Percentiles rank a stretch among this genome's conserved stretches.
These are phyloP conservation scores for Pseudococcus jackbeardsleyi DNA, from an alignment of 2,888 invertebrate genomes.

Conservation along the genomic window DNA sequence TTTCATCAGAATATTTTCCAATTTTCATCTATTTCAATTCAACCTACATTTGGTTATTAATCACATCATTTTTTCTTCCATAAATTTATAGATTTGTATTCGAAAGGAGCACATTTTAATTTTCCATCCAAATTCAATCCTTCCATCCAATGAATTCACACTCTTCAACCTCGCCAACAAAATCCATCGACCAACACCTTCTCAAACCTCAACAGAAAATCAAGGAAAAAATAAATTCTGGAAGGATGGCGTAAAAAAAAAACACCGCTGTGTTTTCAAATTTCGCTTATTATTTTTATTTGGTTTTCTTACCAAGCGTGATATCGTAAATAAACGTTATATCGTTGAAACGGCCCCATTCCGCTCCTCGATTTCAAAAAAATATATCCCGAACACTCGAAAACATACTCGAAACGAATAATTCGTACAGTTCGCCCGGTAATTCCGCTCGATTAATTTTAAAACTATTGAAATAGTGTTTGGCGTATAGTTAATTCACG, in stretches of 20 bases:
- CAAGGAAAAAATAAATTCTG: too few species aligned
- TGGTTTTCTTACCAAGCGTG: background rate
- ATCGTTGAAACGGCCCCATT: background rate
- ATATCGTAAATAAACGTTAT: background rate
- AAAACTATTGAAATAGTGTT: constrained; percentile 48
- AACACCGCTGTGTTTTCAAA: background rate
- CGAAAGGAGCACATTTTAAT: too few species aligned
- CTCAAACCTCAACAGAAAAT: too few species aligned
- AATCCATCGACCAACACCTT: too few species aligned
- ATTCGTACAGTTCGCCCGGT: constrained; percentile 29
- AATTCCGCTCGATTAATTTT: constrained; percentile 50
- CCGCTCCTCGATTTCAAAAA: background rate
- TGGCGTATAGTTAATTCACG: constrained; percentile 44
- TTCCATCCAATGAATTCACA: too few species aligned
- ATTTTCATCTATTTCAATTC: too few species aligned
- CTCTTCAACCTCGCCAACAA: too few species aligned
- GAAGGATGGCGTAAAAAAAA: background rate
- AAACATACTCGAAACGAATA: constrained; percentile 23
- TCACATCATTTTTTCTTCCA: too few species aligned
- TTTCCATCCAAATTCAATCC: too few species aligned
- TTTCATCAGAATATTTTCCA: too few species aligned
- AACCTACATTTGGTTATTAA: too few species aligned
- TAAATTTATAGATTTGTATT: too few species aligned
- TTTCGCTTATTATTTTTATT: constrained; percentile 28
- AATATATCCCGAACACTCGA: background rate